Evolutionary conservation across 2,113 vertebrate genomes (phyloP), one percentile per base, ranked within the genome.

Genomic region (Apaloderma vittatum): DNA sequence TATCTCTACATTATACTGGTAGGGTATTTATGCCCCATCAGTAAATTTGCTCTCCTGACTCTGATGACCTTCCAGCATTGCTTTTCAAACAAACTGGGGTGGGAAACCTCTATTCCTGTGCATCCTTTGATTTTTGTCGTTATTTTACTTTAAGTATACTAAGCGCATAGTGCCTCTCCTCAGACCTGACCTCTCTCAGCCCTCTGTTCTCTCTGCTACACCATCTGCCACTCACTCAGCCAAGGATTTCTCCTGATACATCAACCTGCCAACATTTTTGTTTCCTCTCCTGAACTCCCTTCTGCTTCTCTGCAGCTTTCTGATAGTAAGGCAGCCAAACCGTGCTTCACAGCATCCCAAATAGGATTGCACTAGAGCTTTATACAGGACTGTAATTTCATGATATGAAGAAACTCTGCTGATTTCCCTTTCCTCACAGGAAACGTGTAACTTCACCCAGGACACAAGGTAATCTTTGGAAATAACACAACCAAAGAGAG

Each of bases 181-280:
- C 66, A 65, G 79, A 45, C 73, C 77, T 65, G 87, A 89, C 91
- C 95, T 82, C 86, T 79, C 89, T 72, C 57, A 78, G 90, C 87
- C 80, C 94, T 91, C 77, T 79, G 65, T 87, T 93, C 89, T 95
- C 70, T 78, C 45, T 72, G 61, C 89, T 81, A 17, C 46, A 55
- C 96, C 95, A 95, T 96, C 93, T 95, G 94, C 63, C 94, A 84
- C 83, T 75, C 92, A 55, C 52, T 86, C 83, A 57, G 92, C 92
- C 92, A 92, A 92, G 61, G 73, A 86, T 61, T 45, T 92, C 91
- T 87, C 82, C 88, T 63, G 90, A 83, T 88, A 84, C 86, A 72
- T 48, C 37, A 72, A 86, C 79, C 45, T 94, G 92, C 95, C 96
- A 97, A 89, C 76, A 37, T 86, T 96, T 90, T 66, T 76, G 63